Base-by-base conservation (phyloP, 1,140 invertebrate genomes). In the Venturia canescens region DNA sequence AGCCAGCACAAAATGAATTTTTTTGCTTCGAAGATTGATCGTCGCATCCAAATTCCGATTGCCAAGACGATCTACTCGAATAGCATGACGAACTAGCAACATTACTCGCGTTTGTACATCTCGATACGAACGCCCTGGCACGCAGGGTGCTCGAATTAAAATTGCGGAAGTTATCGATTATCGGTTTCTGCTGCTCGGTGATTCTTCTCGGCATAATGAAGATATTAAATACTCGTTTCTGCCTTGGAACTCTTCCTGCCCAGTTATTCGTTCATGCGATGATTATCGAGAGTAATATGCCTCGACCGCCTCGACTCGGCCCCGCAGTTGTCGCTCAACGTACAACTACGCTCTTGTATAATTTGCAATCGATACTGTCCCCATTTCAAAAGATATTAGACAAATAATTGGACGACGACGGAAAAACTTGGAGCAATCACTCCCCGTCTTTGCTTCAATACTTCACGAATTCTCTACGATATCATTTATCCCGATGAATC, bases 381-480 rank as follows among this genome's bases (percentile, higher is more conserved):
- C 15, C 29, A 16, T 13, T 13, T 31, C 69, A 9, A 71, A 9
- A 71, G 69, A 71, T 71, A 44, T 71, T 71, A n/a, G n/a, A 71
- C 69, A 21, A 44, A 71, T 71, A 71, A 71, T 71, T 71, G 69
- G 69, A 71, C 9, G n/a, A 44, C 69, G 15, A 53, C 50, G 15
- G 50, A 53, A 53, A n/a, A 53, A 4, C 15, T n/a, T 53, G n/a
- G n/a, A n/a, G n/a, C 50, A 53, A 53, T 3, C 50, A 11, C 15
- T 53, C 50, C n/a, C n/a, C n/a, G n/a, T 53, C 50, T 53, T 3
- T 15, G 3, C 50, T 16, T 53, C 15, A 13, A 53, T 53, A 16
- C n/a, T 53, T 53, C 15, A 53, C 31, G 3, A 3, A 34, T 34
- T 34, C 3, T n/a, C 3, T 34, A 7, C 7, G 7, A 34, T 7